Evolutionary conservation across 2,797 vertebrate genomes (phyloP).

Genomic region (Podarcis lilfordi): DNA sequence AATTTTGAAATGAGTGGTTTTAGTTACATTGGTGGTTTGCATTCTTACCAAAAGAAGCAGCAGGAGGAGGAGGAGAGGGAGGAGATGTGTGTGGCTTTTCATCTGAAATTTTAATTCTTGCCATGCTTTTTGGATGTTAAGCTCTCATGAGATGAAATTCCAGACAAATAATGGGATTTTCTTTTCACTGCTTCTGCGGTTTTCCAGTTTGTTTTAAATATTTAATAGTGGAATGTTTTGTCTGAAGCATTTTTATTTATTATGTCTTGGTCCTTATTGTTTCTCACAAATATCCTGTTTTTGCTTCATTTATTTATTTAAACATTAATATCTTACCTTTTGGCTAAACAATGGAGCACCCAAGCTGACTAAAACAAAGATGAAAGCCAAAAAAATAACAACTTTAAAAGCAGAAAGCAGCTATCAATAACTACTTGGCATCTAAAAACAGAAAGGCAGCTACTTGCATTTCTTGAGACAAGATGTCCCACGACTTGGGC

Average conservation of each 20-base stretch:
- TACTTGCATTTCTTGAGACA: neutral
- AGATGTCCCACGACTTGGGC: neutral
- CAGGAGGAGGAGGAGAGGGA: neutral
- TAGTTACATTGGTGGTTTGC: neutral
- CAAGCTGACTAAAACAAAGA: neutral
- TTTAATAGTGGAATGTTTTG: neutral
- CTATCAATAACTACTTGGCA: neutral
- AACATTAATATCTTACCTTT: neutral
- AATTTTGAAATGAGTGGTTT: neutral
- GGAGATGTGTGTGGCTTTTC: conserved; percentile 2
- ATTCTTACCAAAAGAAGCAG: neutral
- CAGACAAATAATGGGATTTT: conserved; percentile 14
- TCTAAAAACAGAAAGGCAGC: neutral
- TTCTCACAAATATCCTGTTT: neutral
- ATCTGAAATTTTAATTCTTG: conserved; percentile 27
- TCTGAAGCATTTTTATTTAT: neutral
- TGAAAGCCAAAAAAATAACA: neutral
- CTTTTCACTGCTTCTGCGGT: neutral
- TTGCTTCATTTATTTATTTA: neutral
- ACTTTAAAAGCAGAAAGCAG: neutral
- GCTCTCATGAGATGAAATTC: conserved; percentile 44
- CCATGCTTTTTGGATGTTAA: conserved; percentile 18
- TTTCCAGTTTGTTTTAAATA: conserved; percentile 24
- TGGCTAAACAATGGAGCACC: neutral
- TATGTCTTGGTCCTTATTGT: fast-evolving